These are phyloP conservation scores for Limnodromus scolopaceus DNA, from an alignment of 2,797 vertebrate genomes.

Conservation along the genomic window DNA sequence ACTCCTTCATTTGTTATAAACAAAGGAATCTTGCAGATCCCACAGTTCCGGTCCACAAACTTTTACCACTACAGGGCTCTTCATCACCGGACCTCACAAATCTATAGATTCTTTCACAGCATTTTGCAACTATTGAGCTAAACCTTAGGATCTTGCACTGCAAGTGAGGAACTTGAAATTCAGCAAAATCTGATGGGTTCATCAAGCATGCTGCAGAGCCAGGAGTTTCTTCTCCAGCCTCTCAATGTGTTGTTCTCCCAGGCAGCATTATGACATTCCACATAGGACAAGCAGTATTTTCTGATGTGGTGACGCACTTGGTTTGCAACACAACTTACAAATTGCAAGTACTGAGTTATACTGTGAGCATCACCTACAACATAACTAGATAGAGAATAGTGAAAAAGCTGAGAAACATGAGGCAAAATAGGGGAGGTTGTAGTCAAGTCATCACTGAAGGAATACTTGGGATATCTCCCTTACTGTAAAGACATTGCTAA, in stretches of 20 bases:
- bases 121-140: background rate
- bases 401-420: background rate
- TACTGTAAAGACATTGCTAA: background rate
- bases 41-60: background rate
- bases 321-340: background rate
- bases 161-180: background rate
- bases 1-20: constrained; percentile 7
- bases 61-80: background rate
- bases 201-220: background rate
- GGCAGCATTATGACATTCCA: background rate
- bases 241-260: background rate
- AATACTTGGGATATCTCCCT: background rate
- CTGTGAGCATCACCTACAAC: background rate
- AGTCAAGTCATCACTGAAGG: background rate
- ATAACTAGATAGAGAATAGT: background rate
- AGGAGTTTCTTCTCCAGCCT: background rate
- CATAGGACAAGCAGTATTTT: background rate
- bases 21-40: constrained; percentile 15
- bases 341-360: background rate
- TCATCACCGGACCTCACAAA: background rate
- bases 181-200: background rate
- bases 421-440: background rate
- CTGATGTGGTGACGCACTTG: background rate
- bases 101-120: background rate
- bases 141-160: background rate